A percentile compares a stretch with the other conserved stretches of the same genome.
Conservation (phyloP, 2,797 vertebrate genomes). For the Masticophis lateralis region DNA sequence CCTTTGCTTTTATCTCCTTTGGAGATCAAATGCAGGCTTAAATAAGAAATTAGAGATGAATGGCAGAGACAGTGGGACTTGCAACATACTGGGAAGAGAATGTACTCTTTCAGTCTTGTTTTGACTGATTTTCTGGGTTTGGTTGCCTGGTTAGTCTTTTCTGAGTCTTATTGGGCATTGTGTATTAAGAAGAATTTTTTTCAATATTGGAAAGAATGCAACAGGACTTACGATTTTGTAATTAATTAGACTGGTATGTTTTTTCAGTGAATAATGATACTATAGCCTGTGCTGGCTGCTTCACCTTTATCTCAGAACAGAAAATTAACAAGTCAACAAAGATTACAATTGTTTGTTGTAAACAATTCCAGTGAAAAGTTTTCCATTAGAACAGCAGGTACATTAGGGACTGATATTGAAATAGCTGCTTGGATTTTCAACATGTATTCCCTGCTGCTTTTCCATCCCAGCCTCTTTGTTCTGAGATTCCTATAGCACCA, state of each 20-base stretch:
- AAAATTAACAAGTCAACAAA: not conserved
- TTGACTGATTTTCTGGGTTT: not conserved
- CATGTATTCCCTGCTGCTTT: not conserved
- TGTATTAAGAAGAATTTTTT: not conserved
- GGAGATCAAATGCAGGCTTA: not conserved
- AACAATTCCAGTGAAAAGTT: not conserved
- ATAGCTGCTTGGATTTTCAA: not conserved
- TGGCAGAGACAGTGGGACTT: not conserved
- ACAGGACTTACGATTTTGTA: not conserved
- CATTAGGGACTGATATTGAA: not conserved
- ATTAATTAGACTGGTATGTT: not conserved
- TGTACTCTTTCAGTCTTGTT: not conserved
- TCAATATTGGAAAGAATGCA: not conserved
- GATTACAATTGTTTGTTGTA: not conserved
- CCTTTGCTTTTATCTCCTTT: not conserved
- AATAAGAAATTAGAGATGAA: not conserved
- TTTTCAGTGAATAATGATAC: not conserved
- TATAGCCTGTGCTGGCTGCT: not conserved
- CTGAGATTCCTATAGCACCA: not conserved
- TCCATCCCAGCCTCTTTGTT: too few relatives aligned
- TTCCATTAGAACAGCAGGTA: not conserved
- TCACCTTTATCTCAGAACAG: not conserved
- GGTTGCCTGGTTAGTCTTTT: not conserved
- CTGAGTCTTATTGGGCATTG: not conserved
- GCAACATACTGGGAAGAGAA: not conserved